Percentiles rank a stretch among this genome's conserved stretches.
Conservation (phyloP, 2,797 vertebrate genomes). For the Cetoscarus ocellatus region DNA sequence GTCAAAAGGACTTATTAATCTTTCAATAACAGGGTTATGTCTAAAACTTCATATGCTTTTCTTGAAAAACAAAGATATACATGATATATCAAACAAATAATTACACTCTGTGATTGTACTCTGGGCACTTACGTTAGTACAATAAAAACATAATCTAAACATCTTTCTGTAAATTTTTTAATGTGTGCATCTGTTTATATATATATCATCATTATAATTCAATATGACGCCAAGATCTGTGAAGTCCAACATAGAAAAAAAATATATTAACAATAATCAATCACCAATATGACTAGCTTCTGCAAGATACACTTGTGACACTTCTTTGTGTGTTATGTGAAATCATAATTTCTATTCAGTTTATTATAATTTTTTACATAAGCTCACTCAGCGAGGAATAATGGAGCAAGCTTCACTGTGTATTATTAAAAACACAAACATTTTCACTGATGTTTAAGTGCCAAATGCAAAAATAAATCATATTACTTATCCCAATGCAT, state of each 20-base stretch:
- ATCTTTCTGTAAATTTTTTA: too few relatives aligned
- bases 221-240: slow-evolving; percentile 3
- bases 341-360: slow-evolving; percentile 30
- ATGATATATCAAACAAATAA: too few relatives aligned
- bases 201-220: background rate
- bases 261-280: background rate
- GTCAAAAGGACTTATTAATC: too few relatives aligned
- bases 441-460: slow-evolving; percentile 50
- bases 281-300: slow-evolving; percentile 1
- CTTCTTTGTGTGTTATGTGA: slow-evolving; percentile 28
- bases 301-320: slow-evolving; percentile 15
- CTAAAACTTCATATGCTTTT: too few relatives aligned
- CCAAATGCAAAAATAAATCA: slow-evolving; percentile 57
- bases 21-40: too few relatives aligned
- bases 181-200: background rate
- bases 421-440: slow-evolving; percentile 45
- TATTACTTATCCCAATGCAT: slow-evolving; percentile 68
- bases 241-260: slow-evolving; percentile 8
- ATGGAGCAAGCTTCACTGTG: slow-evolving; percentile 6
- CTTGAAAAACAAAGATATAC: too few relatives aligned
- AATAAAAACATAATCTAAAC: too few relatives aligned
- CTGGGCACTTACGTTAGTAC: too few relatives aligned
- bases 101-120: too few relatives aligned
- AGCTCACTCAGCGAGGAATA: slow-evolving; percentile 26
- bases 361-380: slow-evolving; percentile 31